Percentiles rank a stretch among this genome's conserved stretches.
Evolutionary conservation across 2,113 vertebrate genomes (phyloP).

Genomic region (Rhinoderma darwinii): DNA sequence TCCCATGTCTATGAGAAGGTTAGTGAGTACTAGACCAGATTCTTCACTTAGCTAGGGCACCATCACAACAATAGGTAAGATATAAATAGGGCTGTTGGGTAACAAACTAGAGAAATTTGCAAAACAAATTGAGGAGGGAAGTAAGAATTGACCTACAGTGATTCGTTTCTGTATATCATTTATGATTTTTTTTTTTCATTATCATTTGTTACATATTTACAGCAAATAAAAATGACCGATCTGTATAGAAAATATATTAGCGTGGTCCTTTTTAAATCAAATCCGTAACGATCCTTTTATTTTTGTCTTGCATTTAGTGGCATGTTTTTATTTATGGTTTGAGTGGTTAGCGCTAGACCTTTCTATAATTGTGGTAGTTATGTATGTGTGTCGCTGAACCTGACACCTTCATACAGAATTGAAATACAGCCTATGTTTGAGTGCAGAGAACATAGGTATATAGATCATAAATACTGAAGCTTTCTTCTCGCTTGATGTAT

Average conservation of each 20-base stretch:
- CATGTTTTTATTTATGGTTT: neutral
- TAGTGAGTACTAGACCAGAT: conserved; percentile 75
- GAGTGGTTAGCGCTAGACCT: neutral
- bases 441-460: neutral
- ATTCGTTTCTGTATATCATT: neutral
- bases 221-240: neutral
- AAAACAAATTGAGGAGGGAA: neutral
- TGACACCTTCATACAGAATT: neutral
- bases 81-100: conserved; percentile 60
- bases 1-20: conserved; percentile 98
- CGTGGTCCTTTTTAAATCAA: neutral
- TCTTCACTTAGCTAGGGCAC: conserved; percentile 72
- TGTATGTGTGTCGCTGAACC: neutral
- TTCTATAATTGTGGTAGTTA: neutral
- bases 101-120: conserved; percentile 55
- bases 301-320: neutral
- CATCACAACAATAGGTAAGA: conserved; percentile 70
- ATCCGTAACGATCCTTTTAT: neutral
- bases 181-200: neutral
- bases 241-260: neutral
- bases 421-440: neutral
- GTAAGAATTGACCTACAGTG: neutral
- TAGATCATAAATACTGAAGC: neutral
- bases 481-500: too few species aligned
- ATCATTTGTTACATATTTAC: conserved; percentile 6